phyloP scores from a whole-genome alignment of 2,797 vertebrate species.

The Clarias fuscus region DNA sequence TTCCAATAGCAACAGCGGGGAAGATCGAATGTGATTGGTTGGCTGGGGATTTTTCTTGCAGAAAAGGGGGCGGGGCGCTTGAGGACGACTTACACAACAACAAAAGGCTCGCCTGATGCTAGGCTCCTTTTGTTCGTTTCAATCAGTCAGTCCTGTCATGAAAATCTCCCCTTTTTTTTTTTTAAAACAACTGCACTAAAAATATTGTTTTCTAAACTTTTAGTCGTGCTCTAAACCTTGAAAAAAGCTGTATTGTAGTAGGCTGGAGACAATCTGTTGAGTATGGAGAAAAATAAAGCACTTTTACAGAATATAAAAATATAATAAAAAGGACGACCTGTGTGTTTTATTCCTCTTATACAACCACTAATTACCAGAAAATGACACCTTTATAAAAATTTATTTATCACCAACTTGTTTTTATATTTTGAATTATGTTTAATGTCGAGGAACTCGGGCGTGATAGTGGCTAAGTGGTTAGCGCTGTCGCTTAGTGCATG shows the following conservation, averaged over 20 bases:
- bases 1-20: slow-evolving; percentile 73
- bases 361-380: background rate
- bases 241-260: background rate
- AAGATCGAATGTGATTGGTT: slow-evolving; percentile 13
- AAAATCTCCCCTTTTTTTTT: too few relatives aligned
- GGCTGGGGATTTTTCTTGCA: background rate
- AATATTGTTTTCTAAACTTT: background rate
- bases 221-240: background rate
- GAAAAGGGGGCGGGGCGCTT: slow-evolving; percentile 14
- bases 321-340: background rate
- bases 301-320: background rate
- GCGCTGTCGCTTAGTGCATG: too few relatives aligned
- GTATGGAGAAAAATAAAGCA: background rate
- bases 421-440: background rate
- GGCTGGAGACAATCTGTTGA: too few relatives aligned
- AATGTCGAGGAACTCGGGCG: background rate
- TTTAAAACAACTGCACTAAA: background rate
- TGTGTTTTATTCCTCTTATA: background rate
- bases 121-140: slow-evolving; percentile 43
- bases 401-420: background rate
- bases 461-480: too few relatives aligned
- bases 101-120: slow-evolving; percentile 35
- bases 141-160: background rate
- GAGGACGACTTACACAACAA: slow-evolving; percentile 37
- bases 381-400: background rate